Evolutionary conservation across 35 echinoderm and acorn worm genomes (phyloP).

Genomic region (Ophiothrix spiculata): DNA sequence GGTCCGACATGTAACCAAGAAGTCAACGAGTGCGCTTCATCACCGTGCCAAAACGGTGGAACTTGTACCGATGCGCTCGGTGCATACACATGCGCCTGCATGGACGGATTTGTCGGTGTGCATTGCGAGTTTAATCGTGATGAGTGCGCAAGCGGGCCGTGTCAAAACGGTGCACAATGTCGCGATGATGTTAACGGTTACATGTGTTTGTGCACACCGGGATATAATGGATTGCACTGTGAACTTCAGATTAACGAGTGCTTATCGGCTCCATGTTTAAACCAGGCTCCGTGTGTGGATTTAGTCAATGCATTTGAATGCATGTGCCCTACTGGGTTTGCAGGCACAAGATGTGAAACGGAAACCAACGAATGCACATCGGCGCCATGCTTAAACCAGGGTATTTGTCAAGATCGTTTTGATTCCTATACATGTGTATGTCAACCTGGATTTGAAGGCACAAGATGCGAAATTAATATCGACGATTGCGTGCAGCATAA

Average conservation of each 20-base stretch:
- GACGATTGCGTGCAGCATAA: slow-evolving; percentile 55
- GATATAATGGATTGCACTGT: slow-evolving; percentile 60
- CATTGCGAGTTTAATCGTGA: slow-evolving; percentile 76
- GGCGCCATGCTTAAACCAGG: slow-evolving; percentile 66
- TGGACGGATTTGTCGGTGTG: slow-evolving; percentile 50
- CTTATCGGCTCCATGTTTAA: slow-evolving; percentile 64
- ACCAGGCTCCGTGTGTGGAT: slow-evolving; percentile 63
- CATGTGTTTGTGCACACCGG: slow-evolving; percentile 51
- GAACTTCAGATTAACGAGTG: slow-evolving; percentile 77
- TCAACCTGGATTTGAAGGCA: slow-evolving; percentile 58
- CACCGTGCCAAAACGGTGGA: slow-evolving; percentile 68
- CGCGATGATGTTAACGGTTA: slow-evolving; percentile 71
- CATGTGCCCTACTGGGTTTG: slow-evolving; percentile 51
- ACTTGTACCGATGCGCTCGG: slow-evolving; percentile 64
- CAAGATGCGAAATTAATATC: slow-evolving; percentile 53
- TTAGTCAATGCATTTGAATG: slow-evolving; percentile 58
- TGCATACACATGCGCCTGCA: slow-evolving; percentile 69
- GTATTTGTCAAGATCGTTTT: slow-evolving; percentile 44
- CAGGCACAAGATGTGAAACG: slow-evolving; percentile 50
- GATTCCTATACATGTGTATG: slow-evolving; percentile 51
- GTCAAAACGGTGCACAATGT: slow-evolving; percentile 75
- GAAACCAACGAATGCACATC: slow-evolving; percentile 86
- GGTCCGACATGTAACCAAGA: slow-evolving; percentile 59
- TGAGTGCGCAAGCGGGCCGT: slow-evolving; percentile 73
- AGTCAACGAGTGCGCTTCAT: slow-evolving; percentile 75